Conservation (phyloP, 2,888 invertebrate genomes). For the Eulithis testata region DNA sequence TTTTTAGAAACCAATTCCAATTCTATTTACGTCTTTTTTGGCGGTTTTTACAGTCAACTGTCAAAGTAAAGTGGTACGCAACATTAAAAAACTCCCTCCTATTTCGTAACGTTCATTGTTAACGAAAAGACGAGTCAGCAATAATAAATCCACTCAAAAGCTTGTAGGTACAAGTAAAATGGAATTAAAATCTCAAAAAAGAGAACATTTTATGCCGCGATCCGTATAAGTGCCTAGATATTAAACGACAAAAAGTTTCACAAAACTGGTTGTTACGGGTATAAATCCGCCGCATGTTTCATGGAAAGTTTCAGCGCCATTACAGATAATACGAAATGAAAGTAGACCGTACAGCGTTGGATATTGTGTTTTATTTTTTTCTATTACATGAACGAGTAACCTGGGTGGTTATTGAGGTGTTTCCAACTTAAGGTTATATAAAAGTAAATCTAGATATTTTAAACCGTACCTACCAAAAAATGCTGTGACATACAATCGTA, state of each 20-base stretch:
- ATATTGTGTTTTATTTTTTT: conserved; percentile 2
- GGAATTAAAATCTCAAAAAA: conserved; percentile 29
- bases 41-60: too few species aligned
- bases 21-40: too few species aligned
- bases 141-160: conserved; percentile 3
- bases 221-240: conserved; percentile 41
- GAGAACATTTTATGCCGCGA: conserved; percentile 34
- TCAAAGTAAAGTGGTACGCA: too few species aligned
- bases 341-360: conserved; percentile 7
- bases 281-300: conserved; percentile 40
- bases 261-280: conserved; percentile 36
- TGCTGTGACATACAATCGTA: too few species aligned
- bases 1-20: too few species aligned
- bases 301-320: conserved; percentile 37
- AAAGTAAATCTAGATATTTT: too few species aligned
- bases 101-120: background rate
- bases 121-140: background rate
- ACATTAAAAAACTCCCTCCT: too few species aligned
- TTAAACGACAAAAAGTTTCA: conserved; percentile 44
- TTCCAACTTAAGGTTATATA: too few species aligned
- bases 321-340: conserved; percentile 31
- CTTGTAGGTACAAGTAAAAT: conserved; percentile 16
- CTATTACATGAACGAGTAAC: too few species aligned
- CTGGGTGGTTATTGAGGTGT: too few species aligned
- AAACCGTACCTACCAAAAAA: too few species aligned